Evolutionary conservation across 2,797 vertebrate genomes (phyloP).

Genomic region (Lacerta agilis): DNA sequence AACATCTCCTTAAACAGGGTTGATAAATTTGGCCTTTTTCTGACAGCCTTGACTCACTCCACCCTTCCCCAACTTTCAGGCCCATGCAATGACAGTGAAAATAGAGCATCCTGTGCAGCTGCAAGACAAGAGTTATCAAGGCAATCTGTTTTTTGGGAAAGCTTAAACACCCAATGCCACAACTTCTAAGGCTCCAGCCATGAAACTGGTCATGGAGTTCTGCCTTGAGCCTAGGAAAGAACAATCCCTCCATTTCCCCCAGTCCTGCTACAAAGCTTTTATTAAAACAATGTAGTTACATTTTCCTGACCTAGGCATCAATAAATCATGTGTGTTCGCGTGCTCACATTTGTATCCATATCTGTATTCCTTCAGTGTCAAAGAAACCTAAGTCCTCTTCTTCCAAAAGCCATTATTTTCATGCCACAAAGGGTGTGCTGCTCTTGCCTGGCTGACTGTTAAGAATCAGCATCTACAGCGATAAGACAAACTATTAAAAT

Average conservation of each 20-base stretch:
- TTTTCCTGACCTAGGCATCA: too few species aligned
- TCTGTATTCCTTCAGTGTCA: not conserved
- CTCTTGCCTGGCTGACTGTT: conserved; percentile 55
- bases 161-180: not conserved
- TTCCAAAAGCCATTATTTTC: conserved; percentile 56
- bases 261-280: not conserved
- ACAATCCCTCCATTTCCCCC: not conserved
- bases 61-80: not conserved
- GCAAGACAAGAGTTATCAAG: not conserved
- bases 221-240: not conserved
- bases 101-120: too few species aligned
- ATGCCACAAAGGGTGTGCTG: conserved; percentile 48
- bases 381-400: not conserved
- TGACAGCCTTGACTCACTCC: not conserved
- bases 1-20: not conserved
- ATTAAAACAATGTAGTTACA: not conserved
- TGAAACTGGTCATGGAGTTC: not conserved
- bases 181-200: not conserved
- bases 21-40: not conserved
- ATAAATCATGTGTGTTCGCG: too few species aligned
- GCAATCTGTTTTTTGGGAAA: not conserved
- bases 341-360: not conserved
- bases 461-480: conserved; percentile 24
- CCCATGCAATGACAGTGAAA: not conserved
- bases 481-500: conserved; percentile 57